Evolutionary conservation across 2,888 invertebrate species (phyloP), one percentile per base, ranked within the genome.

Genomic region (Rhogogaster chlorosoma): DNA sequence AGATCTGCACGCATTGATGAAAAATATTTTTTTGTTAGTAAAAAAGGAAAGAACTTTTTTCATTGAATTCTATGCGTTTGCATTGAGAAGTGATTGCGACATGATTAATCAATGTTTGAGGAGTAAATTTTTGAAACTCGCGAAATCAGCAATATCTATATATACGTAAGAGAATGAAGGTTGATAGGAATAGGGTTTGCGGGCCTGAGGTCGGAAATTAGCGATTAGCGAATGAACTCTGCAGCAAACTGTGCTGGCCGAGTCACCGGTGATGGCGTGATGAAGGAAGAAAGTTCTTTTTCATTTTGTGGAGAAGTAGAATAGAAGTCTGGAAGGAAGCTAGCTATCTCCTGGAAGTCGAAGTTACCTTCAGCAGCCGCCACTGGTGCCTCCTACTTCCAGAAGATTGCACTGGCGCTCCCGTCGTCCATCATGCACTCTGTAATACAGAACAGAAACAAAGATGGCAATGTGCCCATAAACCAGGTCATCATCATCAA

Each of bases 381-480:
- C 91, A 93, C 93, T 92, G 93, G 94, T 93, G 94, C 94, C 95
- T 94, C 94, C 95, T 95, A 95, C 94, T 95, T 95, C 95, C 94
- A 94, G 94, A 94, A 94, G 95, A 94, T 94, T 94, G 94, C 95
- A 94, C 94, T 94, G 94, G 94, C 93, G 94, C 94, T 94, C 93
- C 93, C 93, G 93, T 92, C 93, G 93, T 93, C 93, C 93, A 93
- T 93, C 93, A 93, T 93, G 94, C 94, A 94, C 94, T 95, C 95
- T 95, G 95, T 93, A 95, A 95, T 94, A 94, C 92, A 95, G 94
- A 95, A 95, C 94, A 95, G 94, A 94, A 94, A 93, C 94, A 94
- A 94, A 94, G 92, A 94, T 94, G 94, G 94, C 94, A 94, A 93
- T 93, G 92, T 91, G 90, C 90, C 90, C 90, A 90, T 90, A 88